A percentile compares a stretch with the other conserved stretches of the same genome.
Conservation (phyloP, 2,888 invertebrate genomes). For the Polylopha cassiicola region DNA sequence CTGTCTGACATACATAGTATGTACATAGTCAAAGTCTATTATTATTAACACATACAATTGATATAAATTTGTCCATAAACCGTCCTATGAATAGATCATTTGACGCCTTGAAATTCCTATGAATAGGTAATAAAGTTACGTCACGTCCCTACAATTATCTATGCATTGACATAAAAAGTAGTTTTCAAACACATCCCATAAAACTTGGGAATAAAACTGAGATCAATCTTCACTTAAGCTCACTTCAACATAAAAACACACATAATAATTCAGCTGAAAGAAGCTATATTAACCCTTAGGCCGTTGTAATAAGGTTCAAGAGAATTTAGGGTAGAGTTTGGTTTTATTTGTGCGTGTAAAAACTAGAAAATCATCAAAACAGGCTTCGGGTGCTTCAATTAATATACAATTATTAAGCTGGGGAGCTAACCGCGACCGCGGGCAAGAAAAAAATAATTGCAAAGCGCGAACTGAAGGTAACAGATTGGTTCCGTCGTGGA, state of each 20-base stretch:
- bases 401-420: slow-evolving; percentile 18
- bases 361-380: slow-evolving; percentile 14
- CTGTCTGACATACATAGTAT: no score
- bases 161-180: no score
- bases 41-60: no score
- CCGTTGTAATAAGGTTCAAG: background rate
- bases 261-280: background rate
- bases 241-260: slow-evolving; percentile 2
- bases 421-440: slow-evolving; percentile 16
- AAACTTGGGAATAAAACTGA: slow-evolving; percentile 3
- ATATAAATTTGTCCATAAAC: no score
- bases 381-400: slow-evolving; percentile 19
- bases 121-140: no score
- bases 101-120: no score
- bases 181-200: no score
- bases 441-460: background rate
- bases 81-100: no score
- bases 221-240: slow-evolving; percentile 7
- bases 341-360: slow-evolving; percentile 1
- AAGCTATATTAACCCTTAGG: background rate
- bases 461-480: background rate
- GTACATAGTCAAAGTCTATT: no score
- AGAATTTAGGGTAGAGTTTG: background rate
- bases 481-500: no score
- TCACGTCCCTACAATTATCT: no score